These are phyloP conservation scores for Poliocrania exsul DNA, from an alignment of 2,797 vertebrate genomes.

Conservation along the genomic window DNA sequence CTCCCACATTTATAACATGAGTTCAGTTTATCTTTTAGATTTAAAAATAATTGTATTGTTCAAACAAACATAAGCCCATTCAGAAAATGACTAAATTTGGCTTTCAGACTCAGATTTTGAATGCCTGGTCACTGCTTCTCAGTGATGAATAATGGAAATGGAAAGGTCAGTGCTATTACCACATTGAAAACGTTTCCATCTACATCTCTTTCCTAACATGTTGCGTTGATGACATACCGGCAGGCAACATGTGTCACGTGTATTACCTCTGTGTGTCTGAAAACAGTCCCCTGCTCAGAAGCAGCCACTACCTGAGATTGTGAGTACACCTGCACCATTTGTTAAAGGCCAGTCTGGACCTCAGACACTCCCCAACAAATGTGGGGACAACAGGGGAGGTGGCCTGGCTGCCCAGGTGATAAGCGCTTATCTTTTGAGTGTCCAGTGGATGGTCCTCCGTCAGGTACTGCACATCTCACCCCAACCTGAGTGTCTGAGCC, in stretches of 20 bases:
- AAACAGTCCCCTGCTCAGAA: background rate
- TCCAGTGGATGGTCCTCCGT: background rate
- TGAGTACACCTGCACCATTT: background rate
- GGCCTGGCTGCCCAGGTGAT: background rate
- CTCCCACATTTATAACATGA: background rate
- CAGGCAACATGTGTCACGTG: fast-evolving
- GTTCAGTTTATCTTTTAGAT: background rate
- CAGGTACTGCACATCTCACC: background rate
- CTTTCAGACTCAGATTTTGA: background rate
- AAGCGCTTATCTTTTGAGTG: background rate
- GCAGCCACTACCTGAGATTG: background rate
- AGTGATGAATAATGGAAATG: background rate
- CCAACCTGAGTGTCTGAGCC: background rate
- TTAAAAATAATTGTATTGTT: background rate
- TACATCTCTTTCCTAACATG: background rate
- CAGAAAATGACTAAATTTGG: background rate
- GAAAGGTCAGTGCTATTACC: background rate
- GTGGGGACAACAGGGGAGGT: background rate
- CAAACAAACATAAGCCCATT: background rate
- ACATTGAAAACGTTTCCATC: background rate
- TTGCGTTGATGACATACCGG: background rate
- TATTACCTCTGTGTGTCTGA: background rate
- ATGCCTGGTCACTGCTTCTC: background rate
- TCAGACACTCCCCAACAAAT: background rate
- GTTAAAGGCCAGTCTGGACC: background rate